Percentiles rank a stretch among this genome's conserved stretches.
These are phyloP conservation scores for Hymenochirus boettgeri DNA, from an alignment of 2,113 vertebrate genomes.

Conservation along the genomic window DNA sequence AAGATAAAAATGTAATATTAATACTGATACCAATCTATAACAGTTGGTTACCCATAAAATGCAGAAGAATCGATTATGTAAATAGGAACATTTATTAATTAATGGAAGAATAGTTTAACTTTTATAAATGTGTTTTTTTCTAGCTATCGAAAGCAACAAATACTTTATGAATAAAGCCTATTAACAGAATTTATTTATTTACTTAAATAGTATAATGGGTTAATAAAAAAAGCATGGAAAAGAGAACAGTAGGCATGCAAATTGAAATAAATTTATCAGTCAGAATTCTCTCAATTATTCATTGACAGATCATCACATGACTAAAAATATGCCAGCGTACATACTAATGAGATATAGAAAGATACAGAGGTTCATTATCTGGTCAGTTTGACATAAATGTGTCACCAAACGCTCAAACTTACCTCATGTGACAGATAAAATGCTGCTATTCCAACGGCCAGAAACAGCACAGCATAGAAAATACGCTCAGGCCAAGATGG, in stretches of 20 bases:
- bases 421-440: slow-evolving; percentile 91
- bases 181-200: too few species aligned
- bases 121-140: too few species aligned
- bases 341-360: slow-evolving; percentile 9
- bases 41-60: too few species aligned
- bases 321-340: slow-evolving; percentile 12
- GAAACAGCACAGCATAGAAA: slow-evolving; percentile 97
- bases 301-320: neutral
- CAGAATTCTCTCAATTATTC: neutral
- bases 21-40: too few species aligned
- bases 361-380: slow-evolving; percentile 22
- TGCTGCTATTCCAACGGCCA: slow-evolving; percentile 89
- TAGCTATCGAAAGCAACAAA: too few species aligned
- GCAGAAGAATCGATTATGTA: too few species aligned
- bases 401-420: slow-evolving; percentile 42
- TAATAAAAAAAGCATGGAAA: too few species aligned
- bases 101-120: too few species aligned
- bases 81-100: too few species aligned
- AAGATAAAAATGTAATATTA: neutral
- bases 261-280: neutral
- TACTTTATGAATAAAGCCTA: too few species aligned
- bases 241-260: too few species aligned
- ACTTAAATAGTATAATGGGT: too few species aligned
- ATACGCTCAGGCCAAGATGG: slow-evolving; percentile 88
- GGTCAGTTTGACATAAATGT: slow-evolving; percentile 27